phyloP scores from a whole-genome alignment of 2,888 invertebrate genomes.

The Drosophila antonietae region DNA sequence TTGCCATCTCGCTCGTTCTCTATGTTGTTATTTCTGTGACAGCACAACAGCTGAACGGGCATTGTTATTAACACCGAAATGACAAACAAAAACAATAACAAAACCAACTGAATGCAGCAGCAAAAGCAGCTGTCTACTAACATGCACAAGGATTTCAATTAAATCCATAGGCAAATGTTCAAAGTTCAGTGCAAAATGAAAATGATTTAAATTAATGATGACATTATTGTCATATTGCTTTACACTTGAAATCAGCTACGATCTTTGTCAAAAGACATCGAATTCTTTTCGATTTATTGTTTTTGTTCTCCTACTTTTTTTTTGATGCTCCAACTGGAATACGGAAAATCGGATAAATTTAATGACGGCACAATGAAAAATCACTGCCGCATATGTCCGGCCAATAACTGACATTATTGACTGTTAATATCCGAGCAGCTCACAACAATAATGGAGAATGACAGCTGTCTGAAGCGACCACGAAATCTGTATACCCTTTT shows the following conservation, averaged over 20 bases:
- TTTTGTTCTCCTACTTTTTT: neutral
- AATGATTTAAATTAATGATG: conserved; percentile 16
- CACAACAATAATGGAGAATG: conserved; percentile 21
- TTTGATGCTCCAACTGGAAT: neutral
- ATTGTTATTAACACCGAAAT: conserved; percentile 63
- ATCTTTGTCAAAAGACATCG: conserved; percentile 7
- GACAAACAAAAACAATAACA: conserved; percentile 49
- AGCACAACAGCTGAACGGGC: conserved; percentile 43
- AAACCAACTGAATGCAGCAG: conserved; percentile 6
- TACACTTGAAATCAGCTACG: conserved; percentile 1
- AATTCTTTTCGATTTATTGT: neutral
- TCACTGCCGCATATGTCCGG: conserved; percentile 67
- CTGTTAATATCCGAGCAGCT: conserved; percentile 66
- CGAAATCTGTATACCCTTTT: conserved; percentile 15
- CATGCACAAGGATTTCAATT: conserved; percentile 1
- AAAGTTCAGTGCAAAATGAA: conserved; percentile 6
- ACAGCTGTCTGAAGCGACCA: neutral
- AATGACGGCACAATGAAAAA: conserved; percentile 61
- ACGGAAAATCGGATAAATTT: conserved; percentile 32
- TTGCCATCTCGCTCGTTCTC: neutral
- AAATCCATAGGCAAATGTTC: conserved; percentile 13
- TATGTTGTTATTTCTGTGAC: conserved; percentile 32
- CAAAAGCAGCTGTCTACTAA: conserved; percentile 10
- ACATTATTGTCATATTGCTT: neutral
- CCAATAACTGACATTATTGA: conserved; percentile 74